These are phyloP conservation scores for Ciconia maguari DNA, from an alignment of 2,113 vertebrate species.

Conservation along the genomic window DNA sequence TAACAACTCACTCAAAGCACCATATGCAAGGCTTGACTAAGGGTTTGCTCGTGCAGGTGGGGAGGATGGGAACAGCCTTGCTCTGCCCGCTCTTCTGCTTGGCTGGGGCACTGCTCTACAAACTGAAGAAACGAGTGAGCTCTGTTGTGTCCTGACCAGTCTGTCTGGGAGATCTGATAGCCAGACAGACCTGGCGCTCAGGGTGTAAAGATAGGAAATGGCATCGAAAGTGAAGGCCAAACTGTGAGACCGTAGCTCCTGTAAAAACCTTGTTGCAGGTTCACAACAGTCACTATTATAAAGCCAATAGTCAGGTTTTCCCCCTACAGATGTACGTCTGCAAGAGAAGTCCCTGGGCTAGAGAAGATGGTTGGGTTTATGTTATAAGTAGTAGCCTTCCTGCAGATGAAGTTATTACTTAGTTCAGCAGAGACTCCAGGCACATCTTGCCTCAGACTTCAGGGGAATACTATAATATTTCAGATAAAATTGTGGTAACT, in stretches of 20 bases:
- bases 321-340: accelerated
- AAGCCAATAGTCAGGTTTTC: neutral
- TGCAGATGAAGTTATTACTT: neutral
- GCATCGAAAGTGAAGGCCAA: neutral
- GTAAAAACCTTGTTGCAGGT: neutral
- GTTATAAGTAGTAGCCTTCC: neutral
- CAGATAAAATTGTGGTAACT: neutral
- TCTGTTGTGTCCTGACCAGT: neutral
- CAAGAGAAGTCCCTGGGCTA: neutral
- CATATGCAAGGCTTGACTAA: neutral
- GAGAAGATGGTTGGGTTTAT: neutral
- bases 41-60: neutral
- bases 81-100: neutral
- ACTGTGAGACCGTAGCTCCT: neutral
- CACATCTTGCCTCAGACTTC: neutral
- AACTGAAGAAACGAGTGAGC: neutral
- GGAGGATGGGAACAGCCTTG: neutral
- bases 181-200: neutral
- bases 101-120: neutral
- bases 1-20: neutral
- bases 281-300: neutral
- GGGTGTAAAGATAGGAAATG: accelerated
- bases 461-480: neutral
- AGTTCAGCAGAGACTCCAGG: neutral
- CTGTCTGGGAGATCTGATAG: neutral